Percentiles rank a stretch among this genome's conserved stretches.
Evolutionary conservation across 2,888 invertebrate genomes (phyloP).

Genomic region (Xiphydria camelus): DNA sequence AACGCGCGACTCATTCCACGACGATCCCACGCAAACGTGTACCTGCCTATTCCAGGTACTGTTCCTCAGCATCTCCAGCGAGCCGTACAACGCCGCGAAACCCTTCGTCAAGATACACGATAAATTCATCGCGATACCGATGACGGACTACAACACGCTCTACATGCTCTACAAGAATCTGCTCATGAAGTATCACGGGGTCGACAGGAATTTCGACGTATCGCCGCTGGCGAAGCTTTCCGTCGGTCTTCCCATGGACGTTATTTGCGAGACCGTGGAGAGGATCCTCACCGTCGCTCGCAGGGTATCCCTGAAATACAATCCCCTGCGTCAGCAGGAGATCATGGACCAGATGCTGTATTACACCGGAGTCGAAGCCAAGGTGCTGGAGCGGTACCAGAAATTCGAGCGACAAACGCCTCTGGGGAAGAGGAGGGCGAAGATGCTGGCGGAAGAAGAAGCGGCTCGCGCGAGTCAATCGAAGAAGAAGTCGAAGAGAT

Average conservation of each 20-base stretch:
- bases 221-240: conserved; percentile 63
- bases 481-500: conserved; percentile 9
- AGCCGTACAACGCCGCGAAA: conserved; percentile 61
- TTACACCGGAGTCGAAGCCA: conserved; percentile 28
- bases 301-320: conserved; percentile 60
- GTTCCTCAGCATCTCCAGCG: conserved; percentile 69
- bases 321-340: conserved; percentile 62
- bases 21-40: not conserved
- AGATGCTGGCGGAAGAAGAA: conserved; percentile 18
- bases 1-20: not conserved
- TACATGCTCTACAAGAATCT: conserved; percentile 62
- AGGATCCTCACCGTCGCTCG: conserved; percentile 59
- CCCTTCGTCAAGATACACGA: conserved; percentile 64
- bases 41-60: conserved; percentile 49
- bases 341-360: conserved; percentile 59
- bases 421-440: conserved; percentile 26
- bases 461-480: conserved; percentile 14
- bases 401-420: conserved; percentile 36
- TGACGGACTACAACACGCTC: conserved; percentile 65
- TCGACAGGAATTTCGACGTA: conserved; percentile 65
- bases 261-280: conserved; percentile 58
- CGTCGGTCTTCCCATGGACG: conserved; percentile 61
- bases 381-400: conserved; percentile 23
- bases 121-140: conserved; percentile 62
- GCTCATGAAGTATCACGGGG: conserved; percentile 64